Conservation (phyloP, 1,140 invertebrate genomes). For the Drosophila navojoa region DNA sequence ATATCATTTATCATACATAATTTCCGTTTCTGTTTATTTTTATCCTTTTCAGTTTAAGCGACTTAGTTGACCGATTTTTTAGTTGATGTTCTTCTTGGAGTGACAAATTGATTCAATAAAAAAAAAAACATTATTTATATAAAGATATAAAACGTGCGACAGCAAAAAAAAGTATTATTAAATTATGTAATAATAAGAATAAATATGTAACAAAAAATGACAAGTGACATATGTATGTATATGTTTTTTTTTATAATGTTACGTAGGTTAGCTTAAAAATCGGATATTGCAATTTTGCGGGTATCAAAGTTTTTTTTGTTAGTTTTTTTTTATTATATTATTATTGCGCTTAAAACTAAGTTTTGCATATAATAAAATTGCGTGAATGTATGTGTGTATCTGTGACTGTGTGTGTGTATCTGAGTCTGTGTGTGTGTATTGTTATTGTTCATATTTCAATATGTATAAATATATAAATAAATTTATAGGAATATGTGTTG, state of each 20-base stretch:
- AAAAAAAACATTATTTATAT: conserved; percentile 32
- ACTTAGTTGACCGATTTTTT: conserved; percentile 52
- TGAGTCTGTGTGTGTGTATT: conserved; percentile 37
- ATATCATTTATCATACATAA: conserved; percentile 69
- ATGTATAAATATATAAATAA: conserved; percentile 79
- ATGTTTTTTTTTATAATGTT: conserved; percentile 1
- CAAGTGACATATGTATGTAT: conserved; percentile 11
- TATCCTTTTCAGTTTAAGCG: conserved; percentile 46
- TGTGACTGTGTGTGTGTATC: conserved; percentile 22
- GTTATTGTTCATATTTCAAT: conserved; percentile 75
- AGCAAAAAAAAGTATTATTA: conserved; percentile 24
- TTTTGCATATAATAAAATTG: conserved; percentile 75
- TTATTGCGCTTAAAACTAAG: conserved; percentile 51
- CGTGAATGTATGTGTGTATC: conserved; percentile 48
- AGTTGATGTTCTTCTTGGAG: conserved; percentile 4
- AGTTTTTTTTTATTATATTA: conserved; percentile 34
- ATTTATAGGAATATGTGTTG: conserved; percentile 81
- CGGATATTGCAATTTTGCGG: conserved; percentile 41
- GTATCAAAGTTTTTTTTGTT: conserved; percentile 46
- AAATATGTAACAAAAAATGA: conserved; percentile 53
- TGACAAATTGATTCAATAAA: conserved; percentile 11
- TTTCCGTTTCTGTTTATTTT: conserved; percentile 47
- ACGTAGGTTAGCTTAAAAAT: conserved; percentile 37
- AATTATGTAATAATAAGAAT: conserved; percentile 31
- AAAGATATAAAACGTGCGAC: conserved; percentile 25